Base-by-base conservation (phyloP, 2,113 vertebrate species). In the Alexandromys fortis region DNA sequence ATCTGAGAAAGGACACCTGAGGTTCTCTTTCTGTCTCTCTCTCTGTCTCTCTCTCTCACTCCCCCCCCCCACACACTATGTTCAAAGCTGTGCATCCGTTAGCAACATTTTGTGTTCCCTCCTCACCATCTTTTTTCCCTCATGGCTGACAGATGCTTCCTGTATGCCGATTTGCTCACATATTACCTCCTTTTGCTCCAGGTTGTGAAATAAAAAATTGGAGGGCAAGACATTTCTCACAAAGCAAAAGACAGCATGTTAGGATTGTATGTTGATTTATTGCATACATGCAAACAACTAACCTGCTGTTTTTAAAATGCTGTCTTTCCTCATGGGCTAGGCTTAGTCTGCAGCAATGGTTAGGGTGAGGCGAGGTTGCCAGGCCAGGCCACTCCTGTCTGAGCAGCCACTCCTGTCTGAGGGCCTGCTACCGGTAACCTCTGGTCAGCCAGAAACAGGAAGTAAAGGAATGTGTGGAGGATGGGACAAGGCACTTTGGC, bases 351-450 rank as follows among this genome's bases (percentile, higher is more conserved):
- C 96, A 97, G 97, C 97, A 72, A 38, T 9, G 21, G 93, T 86
- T 98, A 98, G 97, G 93, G 75, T 0, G 65, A 93, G 96, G 79
- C 97, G 97, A 98, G 97, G 95, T 98, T 97, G 98, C 87, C 30
- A 28, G 94, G n/a, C 58, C 89, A 42, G 97, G 96, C 96, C 96
- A 97, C 97, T 97, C 96, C 97, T 87, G 96, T 97, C 96, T 97
- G 93, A 95, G 90, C 42, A 42, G 96, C 96, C 96, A 97, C 97
- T 97, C 96, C 97, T 87, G 96, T 97, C 96, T 97, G 93, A 95
- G 90, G 94, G 63, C 90, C 78, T 78, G 82, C 82, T 97, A 96
- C 93, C 0, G 26, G 73, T 96, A 94, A 95, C 58, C 89, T 97
- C 94, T 94, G 89, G 94, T 95, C 77, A 78, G 94, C 82, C 92